Conservation (phyloP, 2,797 vertebrate genomes). For the Lophius americanus region DNA sequence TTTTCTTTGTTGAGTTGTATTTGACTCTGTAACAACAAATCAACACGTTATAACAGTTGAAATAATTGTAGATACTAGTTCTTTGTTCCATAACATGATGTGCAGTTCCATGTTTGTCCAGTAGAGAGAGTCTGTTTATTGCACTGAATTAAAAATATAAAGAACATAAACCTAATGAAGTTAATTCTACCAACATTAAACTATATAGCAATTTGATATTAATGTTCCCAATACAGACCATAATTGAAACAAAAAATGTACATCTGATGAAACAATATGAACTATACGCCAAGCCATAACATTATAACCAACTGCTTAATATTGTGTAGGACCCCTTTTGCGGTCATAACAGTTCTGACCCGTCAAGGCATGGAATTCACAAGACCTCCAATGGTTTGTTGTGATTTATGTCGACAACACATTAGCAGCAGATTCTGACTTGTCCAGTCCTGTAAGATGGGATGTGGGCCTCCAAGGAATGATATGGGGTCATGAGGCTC, state of each 20-base stretch:
- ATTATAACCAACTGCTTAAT: too few relatives aligned
- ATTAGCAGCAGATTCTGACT: too few relatives aligned
- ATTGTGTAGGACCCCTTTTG: too few relatives aligned
- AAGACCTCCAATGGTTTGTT: too few relatives aligned
- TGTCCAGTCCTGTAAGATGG: too few relatives aligned
- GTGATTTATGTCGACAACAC: too few relatives aligned
- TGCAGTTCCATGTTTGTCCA: slow-evolving; percentile 2
- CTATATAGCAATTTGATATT: background rate
- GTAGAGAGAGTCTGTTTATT: background rate
- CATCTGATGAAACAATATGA: background rate
- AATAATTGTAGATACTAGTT: slow-evolving; percentile 30
- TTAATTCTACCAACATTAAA: background rate
- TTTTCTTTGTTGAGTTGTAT: background rate
- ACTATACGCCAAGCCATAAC: background rate
- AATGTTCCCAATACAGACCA: background rate
- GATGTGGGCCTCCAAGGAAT: too few relatives aligned
- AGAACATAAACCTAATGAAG: background rate
- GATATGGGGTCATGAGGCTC: too few relatives aligned
- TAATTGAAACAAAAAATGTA: background rate
- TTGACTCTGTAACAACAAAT: background rate
- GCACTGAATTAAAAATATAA: background rate
- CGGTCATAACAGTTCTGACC: too few relatives aligned
- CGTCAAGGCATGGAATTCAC: too few relatives aligned
- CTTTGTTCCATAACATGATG: background rate
- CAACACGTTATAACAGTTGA: slow-evolving; percentile 10